phyloP scores from a whole-genome alignment of 2,797 vertebrate species.

The Allobates femoralis region DNA sequence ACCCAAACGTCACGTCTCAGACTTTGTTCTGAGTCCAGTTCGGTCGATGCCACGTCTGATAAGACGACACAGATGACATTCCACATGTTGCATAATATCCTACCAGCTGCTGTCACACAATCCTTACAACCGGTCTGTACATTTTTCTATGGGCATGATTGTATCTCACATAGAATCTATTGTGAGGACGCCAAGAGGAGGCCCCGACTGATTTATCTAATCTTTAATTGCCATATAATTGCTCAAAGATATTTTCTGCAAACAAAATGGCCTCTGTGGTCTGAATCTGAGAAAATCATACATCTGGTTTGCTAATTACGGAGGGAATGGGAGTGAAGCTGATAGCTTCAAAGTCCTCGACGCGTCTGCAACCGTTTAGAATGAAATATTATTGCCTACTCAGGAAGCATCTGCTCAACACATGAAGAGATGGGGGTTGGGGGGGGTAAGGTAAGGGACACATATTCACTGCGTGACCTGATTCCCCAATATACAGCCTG shows the following conservation, averaged over 20 bases:
- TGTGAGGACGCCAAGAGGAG: conserved; percentile 28
- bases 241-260: background rate
- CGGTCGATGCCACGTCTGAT: conserved; percentile 36
- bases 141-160: background rate
- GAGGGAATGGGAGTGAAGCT: conserved; percentile 10
- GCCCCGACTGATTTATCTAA: conserved; percentile 38
- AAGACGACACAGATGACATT: conserved; percentile 21
- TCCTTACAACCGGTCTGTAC: background rate
- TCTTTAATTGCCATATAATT: conserved; percentile 35
- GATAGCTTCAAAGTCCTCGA: conserved; percentile 19
- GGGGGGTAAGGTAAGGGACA: background rate
- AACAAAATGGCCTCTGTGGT: conserved; percentile 42
- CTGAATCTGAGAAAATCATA: conserved; percentile 5
- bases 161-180: background rate
- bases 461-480: background rate
- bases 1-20: conserved; percentile 6
- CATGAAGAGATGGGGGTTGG: conserved; percentile 13
- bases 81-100: conserved; percentile 18
- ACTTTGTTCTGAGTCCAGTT: conserved; percentile 4
- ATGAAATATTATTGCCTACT: conserved; percentile 32
- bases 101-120: conserved; percentile 6
- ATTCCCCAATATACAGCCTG: background rate
- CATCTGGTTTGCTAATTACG: conserved; percentile 55
- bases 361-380: conserved; percentile 49
- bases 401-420: conserved; percentile 61